phyloP scores from a whole-genome alignment of 2,113 vertebrate genomes.

The Astatotilapia flaviijosephi region DNA sequence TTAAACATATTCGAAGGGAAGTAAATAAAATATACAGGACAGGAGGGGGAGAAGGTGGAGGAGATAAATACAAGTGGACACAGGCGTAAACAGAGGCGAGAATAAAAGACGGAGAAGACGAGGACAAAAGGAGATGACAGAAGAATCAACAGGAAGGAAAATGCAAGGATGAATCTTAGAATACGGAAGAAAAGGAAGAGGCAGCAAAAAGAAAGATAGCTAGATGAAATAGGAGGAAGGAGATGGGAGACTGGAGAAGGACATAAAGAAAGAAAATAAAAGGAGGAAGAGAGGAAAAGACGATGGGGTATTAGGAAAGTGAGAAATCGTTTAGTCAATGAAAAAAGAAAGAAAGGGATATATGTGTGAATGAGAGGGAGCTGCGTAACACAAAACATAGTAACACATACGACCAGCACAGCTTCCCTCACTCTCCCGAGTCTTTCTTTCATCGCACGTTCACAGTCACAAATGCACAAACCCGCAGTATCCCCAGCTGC shows the following conservation, averaged over 20 bases:
- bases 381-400: slow-evolving; percentile 23
- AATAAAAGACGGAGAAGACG: not conserved
- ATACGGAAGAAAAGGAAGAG: not conserved
- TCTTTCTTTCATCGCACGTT: not conserved
- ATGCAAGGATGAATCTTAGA: not conserved
- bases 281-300: not conserved
- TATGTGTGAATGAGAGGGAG: not conserved
- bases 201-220: not conserved
- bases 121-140: not conserved
- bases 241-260: not conserved
- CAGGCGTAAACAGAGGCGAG: not conserved
- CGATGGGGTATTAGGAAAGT: not conserved
- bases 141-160: not conserved
- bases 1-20: slow-evolving; percentile 52
- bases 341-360: not conserved
- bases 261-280: not conserved
- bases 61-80: not conserved
- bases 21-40: slow-evolving; percentile 15
- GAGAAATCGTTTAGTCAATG: not conserved
- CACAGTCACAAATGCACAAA: not conserved
- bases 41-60: not conserved
- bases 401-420: slow-evolving; percentile 40
- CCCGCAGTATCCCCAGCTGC: not conserved
- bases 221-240: not conserved
- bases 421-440: not conserved